Conservation (phyloP, 2,113 vertebrate genomes). For the Cairina moschata region DNA sequence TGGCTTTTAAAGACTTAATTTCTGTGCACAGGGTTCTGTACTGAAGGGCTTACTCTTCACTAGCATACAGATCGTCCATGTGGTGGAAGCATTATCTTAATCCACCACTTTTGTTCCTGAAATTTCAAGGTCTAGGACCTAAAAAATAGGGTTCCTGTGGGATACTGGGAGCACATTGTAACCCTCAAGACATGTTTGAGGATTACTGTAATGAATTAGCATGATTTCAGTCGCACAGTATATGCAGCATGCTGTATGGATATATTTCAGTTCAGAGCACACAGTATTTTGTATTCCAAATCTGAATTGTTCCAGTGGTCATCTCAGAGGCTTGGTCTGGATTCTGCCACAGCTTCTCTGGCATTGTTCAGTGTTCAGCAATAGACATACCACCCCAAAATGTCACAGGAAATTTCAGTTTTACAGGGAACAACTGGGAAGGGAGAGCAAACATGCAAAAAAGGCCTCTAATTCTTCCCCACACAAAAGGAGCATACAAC, state of each 20-base stretch:
- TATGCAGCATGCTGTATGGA: not conserved
- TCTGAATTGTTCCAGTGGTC: not conserved
- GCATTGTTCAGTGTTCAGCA: not conserved
- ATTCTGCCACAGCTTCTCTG: not conserved
- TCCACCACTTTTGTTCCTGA: not conserved
- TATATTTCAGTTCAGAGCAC: not conserved
- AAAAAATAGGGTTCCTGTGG: not conserved
- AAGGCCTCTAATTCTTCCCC: not conserved
- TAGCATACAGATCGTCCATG: not conserved
- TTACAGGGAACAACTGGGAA: not conserved
- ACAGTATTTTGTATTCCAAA: not conserved
- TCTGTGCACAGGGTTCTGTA: not conserved
- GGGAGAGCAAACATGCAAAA: not conserved
- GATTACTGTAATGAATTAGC: not conserved
- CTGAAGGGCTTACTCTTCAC: not conserved
- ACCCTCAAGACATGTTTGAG: not conserved
- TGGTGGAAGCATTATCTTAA: not conserved
- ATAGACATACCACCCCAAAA: not conserved
- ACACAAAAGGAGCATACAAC: not conserved
- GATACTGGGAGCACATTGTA: not conserved
- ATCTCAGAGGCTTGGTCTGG: not conserved
- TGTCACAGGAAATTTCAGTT: not conserved
- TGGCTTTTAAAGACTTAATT: not conserved
- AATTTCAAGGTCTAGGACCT: not conserved
- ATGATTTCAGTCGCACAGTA: not conserved